These are phyloP conservation scores for Calidris pygmaea DNA, from an alignment of 2,113 vertebrate species.

Conservation along the genomic window DNA sequence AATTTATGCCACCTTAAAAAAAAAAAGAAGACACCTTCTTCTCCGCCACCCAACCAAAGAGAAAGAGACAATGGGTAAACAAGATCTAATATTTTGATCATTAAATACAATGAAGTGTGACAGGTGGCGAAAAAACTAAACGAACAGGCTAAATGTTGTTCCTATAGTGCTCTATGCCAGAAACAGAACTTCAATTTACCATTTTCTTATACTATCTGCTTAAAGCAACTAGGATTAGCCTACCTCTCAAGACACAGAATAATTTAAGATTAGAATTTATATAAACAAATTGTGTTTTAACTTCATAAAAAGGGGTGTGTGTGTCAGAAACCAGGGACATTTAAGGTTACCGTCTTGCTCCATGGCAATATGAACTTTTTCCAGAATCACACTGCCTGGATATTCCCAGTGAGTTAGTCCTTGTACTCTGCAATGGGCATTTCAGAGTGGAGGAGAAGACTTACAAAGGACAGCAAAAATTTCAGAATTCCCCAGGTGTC, in stretches of 20 bases:
- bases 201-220: neutral
- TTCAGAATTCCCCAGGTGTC: neutral
- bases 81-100: neutral
- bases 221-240: neutral
- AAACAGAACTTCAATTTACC: neutral
- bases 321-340: neutral
- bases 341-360: neutral
- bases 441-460: neutral
- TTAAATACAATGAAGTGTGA: neutral
- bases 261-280: neutral
- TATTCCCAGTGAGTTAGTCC: neutral
- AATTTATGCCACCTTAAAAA: neutral
- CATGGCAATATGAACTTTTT: neutral
- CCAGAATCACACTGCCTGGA: neutral
- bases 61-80: neutral
- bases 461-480: neutral
- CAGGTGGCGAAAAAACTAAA: neutral
- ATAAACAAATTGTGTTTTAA: neutral
- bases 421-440: neutral
- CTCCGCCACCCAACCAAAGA: neutral
- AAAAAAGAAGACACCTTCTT: neutral
- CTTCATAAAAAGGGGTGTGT: neutral
- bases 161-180: neutral
- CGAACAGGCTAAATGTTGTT: fast-evolving
- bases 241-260: neutral